Percentiles rank a stretch among this genome's conserved stretches.
Conservation (phyloP, 2,888 invertebrate species). For the Ellobium chinense region DNA sequence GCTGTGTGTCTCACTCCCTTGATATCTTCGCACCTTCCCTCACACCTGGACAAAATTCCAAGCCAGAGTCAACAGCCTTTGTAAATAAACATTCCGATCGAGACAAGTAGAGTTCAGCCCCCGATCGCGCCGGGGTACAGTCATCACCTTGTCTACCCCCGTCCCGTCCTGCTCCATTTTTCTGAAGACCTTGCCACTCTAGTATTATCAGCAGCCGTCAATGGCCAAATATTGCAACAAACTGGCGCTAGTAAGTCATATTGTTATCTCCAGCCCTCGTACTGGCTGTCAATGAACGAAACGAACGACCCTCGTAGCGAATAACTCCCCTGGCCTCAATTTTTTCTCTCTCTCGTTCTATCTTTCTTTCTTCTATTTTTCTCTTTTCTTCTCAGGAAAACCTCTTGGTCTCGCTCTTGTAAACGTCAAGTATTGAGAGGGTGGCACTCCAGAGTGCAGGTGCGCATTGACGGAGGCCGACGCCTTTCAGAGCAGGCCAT, state of each 20-base stretch:
- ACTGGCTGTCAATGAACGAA: background rate
- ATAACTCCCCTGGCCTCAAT: background rate
- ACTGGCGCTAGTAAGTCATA: slow-evolving; percentile 6
- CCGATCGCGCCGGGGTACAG: background rate
- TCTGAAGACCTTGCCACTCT: background rate
- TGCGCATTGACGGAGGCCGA: background rate
- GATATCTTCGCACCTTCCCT: too few species aligned
- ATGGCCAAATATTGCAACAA: slow-evolving; percentile 18
- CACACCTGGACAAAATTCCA: background rate
- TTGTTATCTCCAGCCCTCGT: slow-evolving; percentile 14
- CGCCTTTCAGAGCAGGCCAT: background rate
- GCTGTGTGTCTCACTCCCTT: too few species aligned
- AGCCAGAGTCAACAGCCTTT: background rate
- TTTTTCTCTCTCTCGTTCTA: background rate
- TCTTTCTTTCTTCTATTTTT: too few species aligned
- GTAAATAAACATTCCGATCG: background rate
- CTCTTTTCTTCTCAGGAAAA: background rate
- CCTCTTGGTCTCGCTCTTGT: background rate
- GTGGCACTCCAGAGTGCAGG: slow-evolving; percentile 24
- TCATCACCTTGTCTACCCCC: background rate
- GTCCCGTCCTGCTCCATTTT: background rate
- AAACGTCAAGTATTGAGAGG: slow-evolving; percentile 25
- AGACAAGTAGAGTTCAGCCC: background rate
- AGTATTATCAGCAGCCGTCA: slow-evolving; percentile 5
- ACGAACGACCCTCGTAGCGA: background rate